Base-by-base conservation (phyloP, 2,113 vertebrate genomes). In the human region DNA sequence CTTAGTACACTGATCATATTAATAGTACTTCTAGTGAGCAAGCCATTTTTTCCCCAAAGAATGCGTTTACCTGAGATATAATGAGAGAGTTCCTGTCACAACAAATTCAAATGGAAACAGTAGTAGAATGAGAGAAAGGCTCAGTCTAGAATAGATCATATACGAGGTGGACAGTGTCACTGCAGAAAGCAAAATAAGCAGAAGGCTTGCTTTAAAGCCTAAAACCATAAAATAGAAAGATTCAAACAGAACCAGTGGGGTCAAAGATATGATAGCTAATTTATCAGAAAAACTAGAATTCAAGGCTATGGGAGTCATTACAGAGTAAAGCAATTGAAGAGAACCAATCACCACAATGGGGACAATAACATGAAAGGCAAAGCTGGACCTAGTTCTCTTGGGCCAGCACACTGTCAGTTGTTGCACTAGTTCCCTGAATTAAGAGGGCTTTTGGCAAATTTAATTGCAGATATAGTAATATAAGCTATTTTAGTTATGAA, bases 1-100 rank as follows among this genome's bases (percentile, higher is more conserved):
- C 52, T 94, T 79, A 68, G 17, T 27, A 76, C 35, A 5, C 6
- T 45, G 17, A 72, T 81, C 32, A 91, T 78, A 45, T 64, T 91
- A 92, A 86, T 27, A 87, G 17, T 10, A 86, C 27, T 89, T 23
- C n/a, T 52, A 73, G 59, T 59, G 52, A 94, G 43, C 30, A 85
- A 93, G 16, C 4, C 27, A 40, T 38, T 86, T 73, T 38, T 40
- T 40, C 83, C 50, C 4, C 17, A 78, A 92, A 93, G 22, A 64
- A 82, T 38, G 14, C 8, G 5, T 9, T 82, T 76, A 59, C 68
- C 45, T 22, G 3, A 72, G 43, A 93, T 32, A 17, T 85, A 50
- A 64, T 89, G 40, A 80, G 57, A 35, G 43, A 43, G 20, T 27
- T 50, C 22, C 75, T 68, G 45, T 61, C 35, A 68, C 2, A 55